Conservation (phyloP, 2,888 invertebrate genomes). For the Lasioglossum leucozonium region DNA sequence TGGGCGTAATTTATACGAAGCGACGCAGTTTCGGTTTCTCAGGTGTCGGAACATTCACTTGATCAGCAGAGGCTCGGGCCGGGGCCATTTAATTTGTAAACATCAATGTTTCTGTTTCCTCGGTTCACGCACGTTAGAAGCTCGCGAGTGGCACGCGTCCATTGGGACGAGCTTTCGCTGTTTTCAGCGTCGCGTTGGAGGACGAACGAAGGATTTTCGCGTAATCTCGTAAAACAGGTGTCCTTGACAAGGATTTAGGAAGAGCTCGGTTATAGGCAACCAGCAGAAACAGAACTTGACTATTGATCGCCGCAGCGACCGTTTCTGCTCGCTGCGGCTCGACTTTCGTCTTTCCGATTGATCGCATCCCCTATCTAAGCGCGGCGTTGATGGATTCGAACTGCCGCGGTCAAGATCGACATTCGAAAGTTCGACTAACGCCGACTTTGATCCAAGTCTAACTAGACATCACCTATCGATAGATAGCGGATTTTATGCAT, state of each 20-base stretch:
- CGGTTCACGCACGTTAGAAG: not conserved
- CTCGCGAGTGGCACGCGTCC: not conserved
- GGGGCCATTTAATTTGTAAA: not conserved
- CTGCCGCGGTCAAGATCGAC: constrained; percentile 30
- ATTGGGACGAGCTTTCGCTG: not conserved
- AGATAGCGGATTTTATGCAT: too few relatives aligned
- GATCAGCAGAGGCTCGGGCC: not conserved
- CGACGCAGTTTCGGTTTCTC: not conserved
- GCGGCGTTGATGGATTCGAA: constrained; percentile 4
- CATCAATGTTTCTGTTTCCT: not conserved
- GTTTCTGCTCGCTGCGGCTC: constrained; percentile 2
- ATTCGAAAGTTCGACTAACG: constrained; percentile 31
- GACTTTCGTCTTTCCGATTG: too few relatives aligned
- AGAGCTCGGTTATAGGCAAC: not conserved
- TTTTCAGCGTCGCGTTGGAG: not conserved
- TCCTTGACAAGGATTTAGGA: constrained; percentile 9
- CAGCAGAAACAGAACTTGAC: not conserved
- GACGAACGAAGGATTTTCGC: not conserved
- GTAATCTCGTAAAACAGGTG: not conserved
- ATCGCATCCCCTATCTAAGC: too few relatives aligned
- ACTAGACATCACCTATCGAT: too few relatives aligned
- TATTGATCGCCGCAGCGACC: not conserved
- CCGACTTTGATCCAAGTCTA: constrained; percentile 19
- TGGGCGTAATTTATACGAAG: constrained; percentile 3
- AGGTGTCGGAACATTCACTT: not conserved